Evolutionary conservation across 1,140 invertebrate species (phyloP), one percentile per base, ranked within the genome.

Genomic region (Papilio polytes): DNA sequence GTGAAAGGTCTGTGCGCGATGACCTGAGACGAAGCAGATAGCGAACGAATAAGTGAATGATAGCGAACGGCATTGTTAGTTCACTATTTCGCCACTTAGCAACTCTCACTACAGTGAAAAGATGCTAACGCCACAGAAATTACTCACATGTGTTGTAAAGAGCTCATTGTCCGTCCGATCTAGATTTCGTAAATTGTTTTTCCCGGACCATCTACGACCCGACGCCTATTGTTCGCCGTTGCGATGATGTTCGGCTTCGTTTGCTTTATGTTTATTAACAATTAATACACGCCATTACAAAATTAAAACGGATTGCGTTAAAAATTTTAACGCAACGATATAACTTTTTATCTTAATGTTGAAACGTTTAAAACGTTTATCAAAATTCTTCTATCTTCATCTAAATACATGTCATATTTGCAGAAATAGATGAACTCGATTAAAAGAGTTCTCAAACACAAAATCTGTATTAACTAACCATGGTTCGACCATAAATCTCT

Each of bases 111-210:
- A 77, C 82, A 86, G 86, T 88, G 89, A 92, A 90, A 90, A 87
- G 86, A 90, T 86, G 85, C 88, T 88, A 90, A 90, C 87, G 87
- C 85, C 86, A 84, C 82, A 87, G 87, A 90, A 91, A 93, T 91
- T 91, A 89, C 89, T 88, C 88, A 90, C 87, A 85, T 88, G 91
- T 94, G 92, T 93, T 90, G 90, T 92, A 93, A 94, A 92, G 83
- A 90, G 84, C 80, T 85, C 90, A 94, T 93, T 94, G 93, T 91
- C 89, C 89, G 89, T 87, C 82, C 90, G 87, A 93, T 94, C 92
- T 92, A 94, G 92, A 94, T 93, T 87, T 88, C 85, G 82, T 82
- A 84, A 80, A 81, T 88, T 85, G 84, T 85, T 86, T 84, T 83
- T 80, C 83, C 46, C 22, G 73, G 82, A 84, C 82, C 87, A 88